Evolutionary conservation across 2,797 vertebrate species (phyloP), one percentile per base, ranked within the genome.

Genomic region (Macrochelys suwanniensis): DNA sequence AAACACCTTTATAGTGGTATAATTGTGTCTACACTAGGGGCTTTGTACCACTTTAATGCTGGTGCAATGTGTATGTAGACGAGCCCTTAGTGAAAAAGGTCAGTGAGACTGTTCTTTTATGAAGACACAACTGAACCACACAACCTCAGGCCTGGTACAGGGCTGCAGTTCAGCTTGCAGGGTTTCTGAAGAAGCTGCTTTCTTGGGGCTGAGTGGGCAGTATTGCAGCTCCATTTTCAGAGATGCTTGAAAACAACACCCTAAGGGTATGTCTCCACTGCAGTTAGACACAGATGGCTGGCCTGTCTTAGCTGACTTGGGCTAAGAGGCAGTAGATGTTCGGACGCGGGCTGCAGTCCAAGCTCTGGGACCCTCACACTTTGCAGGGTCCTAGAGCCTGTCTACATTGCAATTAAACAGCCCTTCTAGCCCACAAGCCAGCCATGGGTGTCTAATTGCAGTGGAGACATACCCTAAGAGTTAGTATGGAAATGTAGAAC

Each of bases 41-140:
- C 31, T 21, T 82, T n/a, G 65, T 37, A 1, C 4, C 16, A 1
- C 74, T 28, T 77, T 6, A 6, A 8, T 0, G 10, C 54, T 74
- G 6, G 79, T 45, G 45, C 2, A 17, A 6, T 53, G 31, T 10
- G 0, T 0, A 1, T 53, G 0, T 19, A 78, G 45, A 45, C 17
- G 12, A 78, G n/a, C 51, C 54, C 33, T 61, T 28, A 45, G 1
- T 10, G 10, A 28, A 45, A 2, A 11, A 19, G 42, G 82, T 16
- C 68, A 6, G 56, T 3, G 68, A 31, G 83, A 16, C 5, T 47
- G 23, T 77, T 77, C 25, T 77, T 47, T 76, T 47, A 13, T 28
- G 45, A 31, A 77, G 26, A 76, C 45, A 17, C 26, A 77, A 28
- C 12, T 28, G 26, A 77, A 26, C 42, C 74, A 77, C 25, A 26